Evolutionary conservation across 2,888 invertebrate genomes (phyloP), one percentile per base, ranked within the genome.

Genomic region (Macrophya alboannulata): DNA sequence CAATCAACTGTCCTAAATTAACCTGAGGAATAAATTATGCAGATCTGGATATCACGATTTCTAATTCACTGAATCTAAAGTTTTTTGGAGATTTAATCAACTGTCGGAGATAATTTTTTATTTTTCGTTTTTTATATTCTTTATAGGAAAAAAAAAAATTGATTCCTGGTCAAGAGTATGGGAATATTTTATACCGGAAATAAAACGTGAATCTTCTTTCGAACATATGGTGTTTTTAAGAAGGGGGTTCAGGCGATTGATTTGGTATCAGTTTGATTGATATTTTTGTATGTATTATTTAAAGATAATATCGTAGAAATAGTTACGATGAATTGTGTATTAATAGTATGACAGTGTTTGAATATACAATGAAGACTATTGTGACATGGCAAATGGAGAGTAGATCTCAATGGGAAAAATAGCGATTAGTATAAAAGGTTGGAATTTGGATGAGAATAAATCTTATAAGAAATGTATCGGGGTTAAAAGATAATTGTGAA

Each of bases 161-260:
- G 1, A 51, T n/a, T 6, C 51, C 51, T 51, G 17, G 4, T n/a
- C 5, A 6, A 31, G 17, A 6, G 6, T 17, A 51, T 17, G 51
- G 25, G 68, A 17, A 68, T 31, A 15, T 68, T 62, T 21, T 5
- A 1, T 10, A 31, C 31, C 10, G 10, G 8, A 31, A 31, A 48
- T 12, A 2, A 21, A 25, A 1, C 6, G 21, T 15, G 25, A 55
- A 31, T 15, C 15, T n/a, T 21, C n/a, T 62, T 15, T 43, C 59
- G 40, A 59, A 81, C 79, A 81, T 59, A 81, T 81, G 81, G 81
- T 59, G 81, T 59, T 81, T 62, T 2, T 4, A 31, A 40, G 31
- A 17, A 55, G 9, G 77, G 55, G 48, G 51, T 25, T 21, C 31
- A 15, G 71, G 4, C 4, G 40, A 71, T 71, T 71, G 8, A 40